Evolutionary conservation across 2,113 vertebrate species (phyloP), one percentile per base, ranked within the genome.

Genomic region (Spilogale gracilis): DNA sequence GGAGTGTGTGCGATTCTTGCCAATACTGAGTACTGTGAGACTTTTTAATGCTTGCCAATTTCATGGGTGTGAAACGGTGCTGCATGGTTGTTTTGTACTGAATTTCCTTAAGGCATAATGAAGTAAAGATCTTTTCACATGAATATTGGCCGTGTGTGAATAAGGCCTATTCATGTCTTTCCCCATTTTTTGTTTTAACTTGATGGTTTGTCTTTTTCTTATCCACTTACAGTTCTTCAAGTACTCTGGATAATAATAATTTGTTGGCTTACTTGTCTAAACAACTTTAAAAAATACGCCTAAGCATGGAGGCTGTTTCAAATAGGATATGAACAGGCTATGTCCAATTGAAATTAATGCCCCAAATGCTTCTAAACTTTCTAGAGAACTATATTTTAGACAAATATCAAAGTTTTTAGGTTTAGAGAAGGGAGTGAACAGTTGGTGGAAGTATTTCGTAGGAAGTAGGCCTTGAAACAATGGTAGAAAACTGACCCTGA

Each of bases 181-280:
- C 52, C 45, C 17, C 12, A 14, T 48, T 90, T 79, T 76, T 65
- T 76, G 54, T 74, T 78, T 83, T 63, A 10, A 52, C 2, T 78
- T 84, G 43, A 6, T 80, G 58, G 27, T 63, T 95, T 95, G 3
- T 89, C 45, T 65, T 89, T 94, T 88, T 30, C 17, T 81, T 86
- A 76, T 73, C 20, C 27, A 67, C 30, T 82, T 88, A 88, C n/a
- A 86, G 5, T 54, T 94, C 38, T 89, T 97, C 79, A 80, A 81
- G 81, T 81, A 92, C 32, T 81, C 60, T 58, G 30, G 58, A 45
- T 89, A 74, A 38, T 54, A 87, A 86, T 54, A 43, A 71, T 63
- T 94, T 97, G n/a, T 60, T 73, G 69, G 50, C 61, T 81, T 87
- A 11, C 74, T 71, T 82, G 71, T 94, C 27, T 50, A 69, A 90